A percentile compares a stretch with the other conserved stretches of the same genome.
These are phyloP conservation scores for Bombycilla garrulus DNA, from an alignment of 2,113 vertebrate species.

Conservation along the genomic window DNA sequence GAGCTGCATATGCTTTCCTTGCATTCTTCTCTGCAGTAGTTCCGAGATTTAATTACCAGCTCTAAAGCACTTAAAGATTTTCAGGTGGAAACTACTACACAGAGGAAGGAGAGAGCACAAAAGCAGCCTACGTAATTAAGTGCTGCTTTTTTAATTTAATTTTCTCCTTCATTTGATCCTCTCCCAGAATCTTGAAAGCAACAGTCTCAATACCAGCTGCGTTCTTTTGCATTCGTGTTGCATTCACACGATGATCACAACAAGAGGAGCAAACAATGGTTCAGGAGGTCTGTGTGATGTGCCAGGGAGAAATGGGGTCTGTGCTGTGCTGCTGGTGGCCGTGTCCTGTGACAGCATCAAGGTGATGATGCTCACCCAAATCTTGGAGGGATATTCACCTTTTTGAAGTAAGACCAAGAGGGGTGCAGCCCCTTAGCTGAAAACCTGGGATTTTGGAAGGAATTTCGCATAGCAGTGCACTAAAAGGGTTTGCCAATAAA, in stretches of 20 bases:
- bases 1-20: neutral
- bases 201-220: constrained; percentile 15
- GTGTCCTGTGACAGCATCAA: fast-evolving
- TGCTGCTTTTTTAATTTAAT: constrained; percentile 66
- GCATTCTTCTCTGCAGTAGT: constrained; percentile 18
- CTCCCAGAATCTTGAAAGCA: constrained; percentile 42
- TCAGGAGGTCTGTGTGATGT: neutral
- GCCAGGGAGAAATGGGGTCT: neutral
- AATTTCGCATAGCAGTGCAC: neutral
- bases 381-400: neutral
- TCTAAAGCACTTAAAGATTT: constrained; percentile 65
- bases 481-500: neutral
- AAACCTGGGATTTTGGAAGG: neutral
- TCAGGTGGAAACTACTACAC: constrained; percentile 53
- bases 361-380: neutral
- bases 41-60: constrained; percentile 56
- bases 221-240: neutral
- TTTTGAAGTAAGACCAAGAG: fast-evolving
- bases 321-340: neutral
- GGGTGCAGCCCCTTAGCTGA: neutral
- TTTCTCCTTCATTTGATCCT: constrained; percentile 67
- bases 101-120: constrained; percentile 45
- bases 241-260: neutral
- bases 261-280: neutral
- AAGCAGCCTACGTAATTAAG: constrained; percentile 55